Percentiles rank a stretch among this genome's conserved stretches.
Evolutionary conservation across 2,888 invertebrate species (phyloP).

Genomic region (Leucoma salicis): DNA sequence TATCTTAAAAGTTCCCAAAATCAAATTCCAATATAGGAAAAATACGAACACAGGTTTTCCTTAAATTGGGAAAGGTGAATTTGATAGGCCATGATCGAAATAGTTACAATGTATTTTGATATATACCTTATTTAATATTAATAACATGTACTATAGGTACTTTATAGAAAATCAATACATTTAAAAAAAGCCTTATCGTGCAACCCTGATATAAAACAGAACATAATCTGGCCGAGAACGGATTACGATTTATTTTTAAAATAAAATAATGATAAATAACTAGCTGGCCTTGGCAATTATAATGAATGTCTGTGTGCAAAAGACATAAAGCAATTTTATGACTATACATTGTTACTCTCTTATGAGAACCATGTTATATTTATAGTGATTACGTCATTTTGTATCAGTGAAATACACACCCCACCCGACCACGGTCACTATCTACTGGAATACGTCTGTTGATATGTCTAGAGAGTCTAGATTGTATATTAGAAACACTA

Average conservation of each 20-base stretch:
- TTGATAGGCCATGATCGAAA: no score
- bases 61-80: no score
- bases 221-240: neutral
- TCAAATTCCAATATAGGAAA: no score
- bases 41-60: no score
- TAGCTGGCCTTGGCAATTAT: constrained; percentile 34
- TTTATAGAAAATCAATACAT: neutral
- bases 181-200: neutral
- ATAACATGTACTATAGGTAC: no score
- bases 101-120: no score
- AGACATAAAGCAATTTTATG: constrained; percentile 15
- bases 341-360: constrained; percentile 1
- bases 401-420: constrained; percentile 42
- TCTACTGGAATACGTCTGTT: constrained; percentile 25
- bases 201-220: neutral
- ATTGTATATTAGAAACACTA: no score
- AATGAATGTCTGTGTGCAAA: constrained; percentile 18
- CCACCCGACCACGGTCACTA: constrained; percentile 13
- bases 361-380: constrained; percentile 10
- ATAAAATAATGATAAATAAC: constrained; percentile 29
- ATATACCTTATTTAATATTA: no score
- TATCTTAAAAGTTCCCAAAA: no score
- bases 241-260: constrained; percentile 16
- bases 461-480: constrained; percentile 25
- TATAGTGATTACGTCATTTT: constrained; percentile 53